phyloP scores from a whole-genome alignment of 2,113 vertebrate species.

The Silurus meridionalis region DNA sequence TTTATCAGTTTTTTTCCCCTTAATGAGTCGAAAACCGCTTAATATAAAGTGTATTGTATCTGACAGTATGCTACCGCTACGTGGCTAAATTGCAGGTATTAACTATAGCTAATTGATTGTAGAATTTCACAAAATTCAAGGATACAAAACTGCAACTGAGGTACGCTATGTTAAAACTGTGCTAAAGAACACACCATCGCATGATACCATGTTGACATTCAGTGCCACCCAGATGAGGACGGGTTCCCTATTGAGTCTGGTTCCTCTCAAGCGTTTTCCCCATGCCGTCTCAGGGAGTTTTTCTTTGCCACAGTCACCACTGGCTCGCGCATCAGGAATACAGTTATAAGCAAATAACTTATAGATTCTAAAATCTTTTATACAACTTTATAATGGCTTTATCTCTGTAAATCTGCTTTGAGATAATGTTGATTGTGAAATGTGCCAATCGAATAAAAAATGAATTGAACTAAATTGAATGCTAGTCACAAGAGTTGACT shows the following conservation, averaged over 20 bases:
- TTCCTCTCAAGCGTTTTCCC: no score
- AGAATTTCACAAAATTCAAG: neutral
- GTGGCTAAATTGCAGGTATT: neutral
- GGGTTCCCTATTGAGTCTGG: no score
- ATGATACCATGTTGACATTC: neutral
- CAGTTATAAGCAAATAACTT: no score
- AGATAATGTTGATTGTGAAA: no score
- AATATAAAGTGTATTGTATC: neutral
- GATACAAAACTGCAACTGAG: neutral
- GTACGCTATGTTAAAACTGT: neutral
- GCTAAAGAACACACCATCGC: neutral
- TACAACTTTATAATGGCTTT: no score
- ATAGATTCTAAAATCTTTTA: no score
- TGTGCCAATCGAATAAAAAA: no score
- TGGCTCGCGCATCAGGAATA: no score
- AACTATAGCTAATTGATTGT: neutral
- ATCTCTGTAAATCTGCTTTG: no score
- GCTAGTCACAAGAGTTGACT: neutral
- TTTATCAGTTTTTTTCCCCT: neutral
- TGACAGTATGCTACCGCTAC: neutral
- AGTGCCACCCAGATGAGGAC: no score
- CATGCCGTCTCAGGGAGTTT: no score
- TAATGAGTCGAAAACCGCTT: neutral
- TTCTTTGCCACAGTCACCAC: no score
- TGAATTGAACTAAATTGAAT: neutral